Conservation (phyloP, 2,113 vertebrate species). For the Girardinichthys multiradiatus region DNA sequence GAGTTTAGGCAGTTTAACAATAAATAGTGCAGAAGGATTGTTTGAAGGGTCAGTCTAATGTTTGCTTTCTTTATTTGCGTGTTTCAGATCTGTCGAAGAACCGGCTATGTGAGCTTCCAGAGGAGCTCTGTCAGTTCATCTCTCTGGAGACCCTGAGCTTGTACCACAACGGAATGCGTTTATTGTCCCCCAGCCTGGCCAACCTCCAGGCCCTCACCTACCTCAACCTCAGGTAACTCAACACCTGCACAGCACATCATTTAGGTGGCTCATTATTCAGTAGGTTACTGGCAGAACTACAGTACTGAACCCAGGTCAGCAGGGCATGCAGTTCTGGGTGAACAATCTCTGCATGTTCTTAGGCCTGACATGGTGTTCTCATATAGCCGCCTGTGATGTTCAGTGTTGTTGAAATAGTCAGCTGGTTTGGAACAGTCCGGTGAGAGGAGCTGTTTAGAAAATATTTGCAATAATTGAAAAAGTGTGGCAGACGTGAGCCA, state of each 20-base stretch:
- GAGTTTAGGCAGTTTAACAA: too few relatives aligned
- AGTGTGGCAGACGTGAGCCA: too few relatives aligned
- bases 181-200: conserved; percentile 82
- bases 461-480: too few relatives aligned
- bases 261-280: not conserved
- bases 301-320: not conserved
- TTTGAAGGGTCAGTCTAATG: not conserved
- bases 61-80: conserved; percentile 1
- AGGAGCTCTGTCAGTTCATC: conserved; percentile 88
- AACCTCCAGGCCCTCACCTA: conserved; percentile 92
- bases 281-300: not conserved
- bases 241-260: not conserved
- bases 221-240: conserved; percentile 83
- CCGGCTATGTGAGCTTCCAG: conserved; percentile 91
- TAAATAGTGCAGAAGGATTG: too few relatives aligned
- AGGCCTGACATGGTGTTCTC: too few relatives aligned
- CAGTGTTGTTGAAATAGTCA: too few relatives aligned
- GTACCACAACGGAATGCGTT: conserved; percentile 94
- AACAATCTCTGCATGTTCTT: not conserved
- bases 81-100: conserved; percentile 89
- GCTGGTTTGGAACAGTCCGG: too few relatives aligned
- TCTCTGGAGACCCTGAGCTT: conserved; percentile 91
- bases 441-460: too few relatives aligned
- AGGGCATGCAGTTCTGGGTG: not conserved
- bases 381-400: too few relatives aligned